Base-by-base conservation (phyloP, 2,888 invertebrate genomes). In the Diabrotica balteata region DNA sequence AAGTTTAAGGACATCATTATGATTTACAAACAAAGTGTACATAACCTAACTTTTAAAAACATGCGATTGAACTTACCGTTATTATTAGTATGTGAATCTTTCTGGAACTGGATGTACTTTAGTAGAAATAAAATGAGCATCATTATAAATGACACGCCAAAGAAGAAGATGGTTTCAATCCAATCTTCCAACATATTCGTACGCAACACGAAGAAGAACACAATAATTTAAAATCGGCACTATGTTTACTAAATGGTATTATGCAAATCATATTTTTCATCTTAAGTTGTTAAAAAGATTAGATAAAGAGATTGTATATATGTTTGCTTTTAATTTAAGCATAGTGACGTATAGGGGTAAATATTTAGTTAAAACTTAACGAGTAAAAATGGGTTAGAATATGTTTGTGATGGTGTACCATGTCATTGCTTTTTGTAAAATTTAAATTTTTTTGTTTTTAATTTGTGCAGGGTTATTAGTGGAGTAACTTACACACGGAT, bases 81-180 rank as follows among this genome's bases (percentile, higher is more conserved):
- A 42, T 45, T 43, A 32, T 32, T 4, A 32, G 32, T 4, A 32
- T 7, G 4, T 4, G 47, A 61, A 22, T 45, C 60, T 17, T 53
- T 61, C 32, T 66, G 66, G 47, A 63, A 71, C 49, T 71, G 66
- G 44, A 71, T 45, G 22, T 68, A 71, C 58, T 71, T 71, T 43
- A 71, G 49, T 9, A 64, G 32, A 46, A 68, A 60, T 58, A 71
- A 55, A 49, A 70, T 67, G 42, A 63, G 17, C 57, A 70, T 65
- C 70, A 70, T 62, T 8, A 70, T 43, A 51, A 70, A 59, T 4
- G 70, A 67, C 8, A 70, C 51, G 7, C 67, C 59, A 17, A 70
- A 62, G 45, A 70, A 61, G 43, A 70, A 70, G 42, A 65, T 64
- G 0, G 64, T 63, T 65, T 70, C 67, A 8, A 62, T 47, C 54